A percentile compares a stretch with the other conserved stretches of the same genome.
These are phyloP conservation scores for Otocyon megalotis DNA, from an alignment of 2,113 vertebrate species.

Conservation along the genomic window DNA sequence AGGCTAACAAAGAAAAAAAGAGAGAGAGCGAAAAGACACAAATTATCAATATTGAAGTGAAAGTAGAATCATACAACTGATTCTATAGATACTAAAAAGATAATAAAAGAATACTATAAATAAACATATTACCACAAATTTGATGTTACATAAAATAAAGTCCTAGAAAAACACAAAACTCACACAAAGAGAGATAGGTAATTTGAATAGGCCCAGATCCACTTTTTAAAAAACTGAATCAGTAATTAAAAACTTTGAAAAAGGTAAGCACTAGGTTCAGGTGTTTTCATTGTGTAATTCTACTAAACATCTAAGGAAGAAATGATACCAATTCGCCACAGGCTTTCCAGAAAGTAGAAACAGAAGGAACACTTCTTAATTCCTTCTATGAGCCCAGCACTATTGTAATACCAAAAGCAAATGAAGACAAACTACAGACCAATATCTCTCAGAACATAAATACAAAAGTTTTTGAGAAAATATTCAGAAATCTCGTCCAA, in stretches of 20 bases:
- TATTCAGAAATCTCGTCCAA: neutral
- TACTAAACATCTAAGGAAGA: neutral
- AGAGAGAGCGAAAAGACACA: neutral
- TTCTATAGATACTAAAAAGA: neutral
- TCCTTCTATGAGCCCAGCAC: neutral
- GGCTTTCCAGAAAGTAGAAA: neutral
- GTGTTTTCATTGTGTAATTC: neutral
- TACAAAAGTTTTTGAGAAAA: neutral
- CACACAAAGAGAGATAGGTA: neutral
- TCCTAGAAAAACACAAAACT: neutral
- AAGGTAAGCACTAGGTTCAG: neutral
- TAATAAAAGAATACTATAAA: neutral
- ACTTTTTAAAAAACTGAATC: neutral
- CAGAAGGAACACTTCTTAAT: neutral
- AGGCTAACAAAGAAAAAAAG: neutral
- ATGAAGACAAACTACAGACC: neutral
- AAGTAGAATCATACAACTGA: neutral
- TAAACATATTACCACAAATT: neutral
- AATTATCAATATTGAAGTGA: neutral
- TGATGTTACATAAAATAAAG: neutral
- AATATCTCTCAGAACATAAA: neutral
- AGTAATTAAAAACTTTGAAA: neutral
- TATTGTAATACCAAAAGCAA: neutral
- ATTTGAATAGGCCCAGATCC: neutral
- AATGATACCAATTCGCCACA: neutral